Percentiles rank a stretch among this genome's conserved stretches.
These are phyloP conservation scores for Drosophila ezoana DNA, from an alignment of 2,888 invertebrate genomes.

Conservation along the genomic window DNA sequence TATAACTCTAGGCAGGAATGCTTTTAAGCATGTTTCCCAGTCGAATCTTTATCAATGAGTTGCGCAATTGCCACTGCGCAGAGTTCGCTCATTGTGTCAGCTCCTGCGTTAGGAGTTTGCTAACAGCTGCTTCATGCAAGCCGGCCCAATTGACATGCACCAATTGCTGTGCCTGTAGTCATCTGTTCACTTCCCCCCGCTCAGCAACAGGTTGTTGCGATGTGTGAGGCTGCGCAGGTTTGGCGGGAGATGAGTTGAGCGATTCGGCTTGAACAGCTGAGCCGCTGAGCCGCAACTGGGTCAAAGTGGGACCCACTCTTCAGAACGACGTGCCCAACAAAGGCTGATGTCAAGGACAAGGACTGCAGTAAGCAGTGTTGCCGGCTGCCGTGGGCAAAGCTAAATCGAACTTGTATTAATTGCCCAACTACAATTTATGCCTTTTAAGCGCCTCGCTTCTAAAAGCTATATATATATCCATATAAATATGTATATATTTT, in stretches of 20 bases:
- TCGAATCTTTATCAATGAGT: constrained; percentile 42
- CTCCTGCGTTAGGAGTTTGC: constrained; percentile 14
- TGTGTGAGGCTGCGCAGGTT: constrained; percentile 70
- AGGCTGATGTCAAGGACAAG: constrained; percentile 63
- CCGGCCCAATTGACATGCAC: constrained; percentile 16
- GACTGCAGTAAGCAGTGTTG: constrained; percentile 19
- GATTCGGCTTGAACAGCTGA: constrained; percentile 56
- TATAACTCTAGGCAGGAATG: too few species aligned
- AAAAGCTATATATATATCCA: background rate
- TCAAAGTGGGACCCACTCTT: constrained; percentile 39
- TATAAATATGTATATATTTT: constrained; percentile 4
- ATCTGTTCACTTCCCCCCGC: background rate
- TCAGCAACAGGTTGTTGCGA: constrained; percentile 59
- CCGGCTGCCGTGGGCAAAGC: background rate
- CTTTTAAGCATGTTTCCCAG: background rate
- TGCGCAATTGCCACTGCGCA: constrained; percentile 57
- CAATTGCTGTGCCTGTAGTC: background rate
- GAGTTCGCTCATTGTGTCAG: constrained; percentile 34
- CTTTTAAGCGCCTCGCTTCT: constrained; percentile 16
- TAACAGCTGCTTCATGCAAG: constrained; percentile 32
- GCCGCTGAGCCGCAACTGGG: constrained; percentile 53
- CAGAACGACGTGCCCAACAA: constrained; percentile 10
- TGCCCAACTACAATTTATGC: constrained; percentile 16
- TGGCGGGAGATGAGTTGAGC: constrained; percentile 12
- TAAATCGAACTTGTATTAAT: constrained; percentile 17